Base-by-base conservation (phyloP, 2,113 vertebrate genomes). In the Ctenodactylus gundi region DNA sequence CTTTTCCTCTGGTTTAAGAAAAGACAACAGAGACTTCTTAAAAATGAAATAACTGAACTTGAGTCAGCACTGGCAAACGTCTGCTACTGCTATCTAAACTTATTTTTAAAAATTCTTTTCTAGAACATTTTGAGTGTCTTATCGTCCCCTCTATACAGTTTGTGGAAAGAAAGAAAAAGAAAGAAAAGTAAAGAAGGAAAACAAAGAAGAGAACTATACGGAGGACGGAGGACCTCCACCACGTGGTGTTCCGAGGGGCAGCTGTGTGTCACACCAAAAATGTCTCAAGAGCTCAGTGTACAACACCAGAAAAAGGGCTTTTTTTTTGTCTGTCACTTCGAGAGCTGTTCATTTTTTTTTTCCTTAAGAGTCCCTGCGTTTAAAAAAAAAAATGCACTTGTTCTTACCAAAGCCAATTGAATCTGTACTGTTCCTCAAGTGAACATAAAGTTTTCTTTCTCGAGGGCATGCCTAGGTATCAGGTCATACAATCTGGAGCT, bases 361-460 rank as follows among this genome's bases (percentile, higher is more conserved):
- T 94, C 31, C n/a, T 86, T 57, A 68, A 80, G 57, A 90, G 77
- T 91, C 88, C 49, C 64, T 34, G 0, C 1, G 9, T 77, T 88
- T 93, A 62, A 84, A 93, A 94, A 87, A 89, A 44, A 92, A 96
- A 97, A 94, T 96, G 81, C 88, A 92, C 77, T 97, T 97, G 92
- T 97, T 92, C 89, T 95, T 95, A 97, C 88, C 93, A 67, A 97
- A 85, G 65, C 85, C 94, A 72, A 65, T 86, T 86, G 88, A 97
- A 81, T 89, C 94, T 92, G 75, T 86, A 91, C 95, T 95, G 93
- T 88, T 97, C 97, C 89, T 55, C 62, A 93, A 97, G 96, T 97
- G 97, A 98, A 98, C 98, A 98, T 98, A 97, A 98, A 97, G 96
- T 97, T 98, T 97, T 97, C 97, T 96, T 94, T 97, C 81, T 97